Percentiles rank a stretch among this genome's conserved stretches.
Conservation (phyloP, 2,797 vertebrate species). For the Botia kubotai region DNA sequence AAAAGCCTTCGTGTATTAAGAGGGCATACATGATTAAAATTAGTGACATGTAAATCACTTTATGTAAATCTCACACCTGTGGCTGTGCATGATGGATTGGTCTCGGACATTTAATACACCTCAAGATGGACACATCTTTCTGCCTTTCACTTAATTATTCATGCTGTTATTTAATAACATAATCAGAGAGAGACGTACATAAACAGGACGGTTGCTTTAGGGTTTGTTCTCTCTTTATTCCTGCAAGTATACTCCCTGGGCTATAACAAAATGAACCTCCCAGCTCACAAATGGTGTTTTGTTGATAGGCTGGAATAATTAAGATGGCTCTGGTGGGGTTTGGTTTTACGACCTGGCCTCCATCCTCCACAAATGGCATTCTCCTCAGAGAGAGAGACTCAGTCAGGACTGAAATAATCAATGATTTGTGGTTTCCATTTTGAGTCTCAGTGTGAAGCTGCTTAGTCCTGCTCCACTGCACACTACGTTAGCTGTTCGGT, state of each 20-base stretch:
- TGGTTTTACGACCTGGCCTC: constrained; percentile 36
- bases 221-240: constrained; percentile 10
- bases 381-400: constrained; percentile 43
- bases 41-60: background rate
- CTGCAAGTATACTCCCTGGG: constrained; percentile 22
- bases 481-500: constrained; percentile 9
- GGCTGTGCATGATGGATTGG: constrained; percentile 7
- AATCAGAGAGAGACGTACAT: constrained; percentile 1
- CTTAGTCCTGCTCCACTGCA: constrained; percentile 53
- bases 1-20: background rate
- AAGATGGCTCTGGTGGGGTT: constrained; percentile 42
- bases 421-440: constrained; percentile 58
- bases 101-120: background rate
- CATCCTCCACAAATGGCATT: constrained; percentile 44
- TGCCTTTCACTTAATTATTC: constrained; percentile 26
- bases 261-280: constrained; percentile 33
- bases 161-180: constrained; percentile 17
- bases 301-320: constrained; percentile 53
- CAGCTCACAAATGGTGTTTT: constrained; percentile 27
- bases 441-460: constrained; percentile 47
- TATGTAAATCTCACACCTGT: constrained; percentile 6
- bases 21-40: background rate
- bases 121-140: constrained; percentile 25
- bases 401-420: constrained; percentile 52
- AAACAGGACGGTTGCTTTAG: background rate